phyloP scores from a whole-genome alignment of 2,113 vertebrate genomes.

The Falcunculus frontatus region DNA sequence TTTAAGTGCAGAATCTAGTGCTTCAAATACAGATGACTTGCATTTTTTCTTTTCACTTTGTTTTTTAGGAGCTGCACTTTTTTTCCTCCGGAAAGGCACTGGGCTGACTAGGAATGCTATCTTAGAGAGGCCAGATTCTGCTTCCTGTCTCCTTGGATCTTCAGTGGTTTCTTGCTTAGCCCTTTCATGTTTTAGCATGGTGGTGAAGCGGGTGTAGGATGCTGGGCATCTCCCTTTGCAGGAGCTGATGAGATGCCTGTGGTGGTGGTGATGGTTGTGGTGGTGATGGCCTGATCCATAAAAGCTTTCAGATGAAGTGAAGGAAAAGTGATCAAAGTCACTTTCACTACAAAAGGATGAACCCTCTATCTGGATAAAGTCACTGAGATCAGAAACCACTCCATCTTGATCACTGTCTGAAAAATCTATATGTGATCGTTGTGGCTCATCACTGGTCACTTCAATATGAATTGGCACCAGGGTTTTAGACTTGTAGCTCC shows the following conservation, averaged over 20 bases:
- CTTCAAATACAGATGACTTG: constrained; percentile 89
- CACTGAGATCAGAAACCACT: constrained; percentile 87
- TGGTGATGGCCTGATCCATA: constrained; percentile 84
- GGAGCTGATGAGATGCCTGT: constrained; percentile 87
- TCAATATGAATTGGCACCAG: constrained; percentile 84
- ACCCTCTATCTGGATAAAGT: constrained; percentile 90
- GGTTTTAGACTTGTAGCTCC: constrained; percentile 73
- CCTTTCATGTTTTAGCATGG: constrained; percentile 92
- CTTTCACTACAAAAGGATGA: constrained; percentile 97
- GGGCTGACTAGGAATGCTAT: constrained; percentile 96
- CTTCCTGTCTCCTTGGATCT: constrained; percentile 75
- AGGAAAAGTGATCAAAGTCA: constrained; percentile 94
- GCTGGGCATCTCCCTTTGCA: constrained; percentile 95
- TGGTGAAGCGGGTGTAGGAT: constrained; percentile 94
- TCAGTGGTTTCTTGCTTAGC: constrained; percentile 82
- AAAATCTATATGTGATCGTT: constrained; percentile 73
- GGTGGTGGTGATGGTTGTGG: constrained; percentile 87
- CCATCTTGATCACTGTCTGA: constrained; percentile 94
- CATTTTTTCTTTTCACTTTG: constrained; percentile 80
- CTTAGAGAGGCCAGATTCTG: constrained; percentile 90
- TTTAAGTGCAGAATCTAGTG: constrained; percentile 91
- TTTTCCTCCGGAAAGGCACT: constrained; percentile 98
- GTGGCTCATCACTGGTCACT: constrained; percentile 78
- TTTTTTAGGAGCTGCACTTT: constrained; percentile 80
- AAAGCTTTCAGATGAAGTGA: constrained; percentile 91